Percentiles rank a stretch among this genome's conserved stretches.
These are phyloP conservation scores for Diorhabda elongata DNA, from an alignment of 1,140 invertebrate species.

Conservation along the genomic window DNA sequence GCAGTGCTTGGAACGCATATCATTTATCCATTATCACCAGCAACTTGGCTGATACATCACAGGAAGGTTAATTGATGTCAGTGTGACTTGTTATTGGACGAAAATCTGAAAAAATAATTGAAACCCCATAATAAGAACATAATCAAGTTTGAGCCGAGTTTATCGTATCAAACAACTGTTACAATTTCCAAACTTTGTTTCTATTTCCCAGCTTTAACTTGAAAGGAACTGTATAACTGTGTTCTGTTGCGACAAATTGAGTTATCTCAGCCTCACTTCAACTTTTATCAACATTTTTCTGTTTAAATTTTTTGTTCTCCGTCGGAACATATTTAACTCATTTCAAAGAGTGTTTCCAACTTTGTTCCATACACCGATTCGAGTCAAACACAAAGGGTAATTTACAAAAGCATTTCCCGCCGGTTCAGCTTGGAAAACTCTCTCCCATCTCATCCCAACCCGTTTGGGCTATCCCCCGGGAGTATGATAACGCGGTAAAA, in stretches of 20 bases:
- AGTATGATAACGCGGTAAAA: constrained; percentile 2
- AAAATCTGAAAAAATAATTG: too few species aligned
- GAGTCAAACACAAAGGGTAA: constrained; percentile 2
- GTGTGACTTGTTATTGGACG: too few species aligned
- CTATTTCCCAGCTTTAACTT: too few species aligned
- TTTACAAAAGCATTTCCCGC: constrained; percentile 2
- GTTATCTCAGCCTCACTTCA: neutral
- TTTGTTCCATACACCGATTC: neutral
- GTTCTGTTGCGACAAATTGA: neutral
- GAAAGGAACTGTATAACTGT: too few species aligned
- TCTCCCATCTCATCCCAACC: neutral
- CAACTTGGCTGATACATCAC: too few species aligned
- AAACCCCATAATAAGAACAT: too few species aligned
- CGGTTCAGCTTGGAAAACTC: neutral
- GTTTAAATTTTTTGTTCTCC: neutral
- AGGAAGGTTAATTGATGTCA: too few species aligned
- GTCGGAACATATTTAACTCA: neutral
- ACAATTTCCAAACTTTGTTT: too few species aligned
- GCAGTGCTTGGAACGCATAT: too few species aligned
- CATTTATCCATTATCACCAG: too few species aligned
- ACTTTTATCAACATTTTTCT: neutral
- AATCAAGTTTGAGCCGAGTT: too few species aligned
- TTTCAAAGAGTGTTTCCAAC: neutral
- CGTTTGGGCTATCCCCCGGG: neutral
- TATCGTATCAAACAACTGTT: too few species aligned